These are phyloP conservation scores for Poeciliopsis occidentalis DNA, from an alignment of 2,113 vertebrate species.

Conservation along the genomic window DNA sequence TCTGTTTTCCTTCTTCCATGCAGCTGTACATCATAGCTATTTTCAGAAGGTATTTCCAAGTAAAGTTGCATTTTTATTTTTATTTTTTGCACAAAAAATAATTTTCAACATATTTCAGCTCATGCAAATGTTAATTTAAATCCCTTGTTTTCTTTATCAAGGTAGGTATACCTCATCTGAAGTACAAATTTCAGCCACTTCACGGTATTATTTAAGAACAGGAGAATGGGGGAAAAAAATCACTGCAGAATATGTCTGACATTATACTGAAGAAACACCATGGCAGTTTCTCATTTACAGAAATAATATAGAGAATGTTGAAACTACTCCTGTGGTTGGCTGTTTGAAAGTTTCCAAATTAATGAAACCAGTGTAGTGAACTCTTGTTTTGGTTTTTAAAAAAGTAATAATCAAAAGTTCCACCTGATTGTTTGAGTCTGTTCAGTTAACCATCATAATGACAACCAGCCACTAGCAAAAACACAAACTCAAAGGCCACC, in stretches of 20 bases:
- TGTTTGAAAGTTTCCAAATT: not conserved
- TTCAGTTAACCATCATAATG: not conserved
- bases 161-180: no score
- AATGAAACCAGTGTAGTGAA: not conserved
- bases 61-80: no score
- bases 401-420: not conserved
- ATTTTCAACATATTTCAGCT: not conserved
- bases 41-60: no score
- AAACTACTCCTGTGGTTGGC: not conserved
- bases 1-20: no score
- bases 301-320: not conserved
- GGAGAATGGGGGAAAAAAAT: not conserved
- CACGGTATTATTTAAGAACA: not conserved
- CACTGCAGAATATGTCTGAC: not conserved
- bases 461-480: slow-evolving; percentile 5
- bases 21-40: no score
- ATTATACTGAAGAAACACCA: not conserved
- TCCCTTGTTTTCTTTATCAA: no score
- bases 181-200: no score
- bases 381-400: not conserved
- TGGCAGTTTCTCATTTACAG: not conserved
- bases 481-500: slow-evolving; percentile 36
- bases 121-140: not conserved
- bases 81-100: no score
- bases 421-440: not conserved